Evolutionary conservation across 2,797 vertebrate species (phyloP).

Genomic region (Helostoma temminkii): DNA sequence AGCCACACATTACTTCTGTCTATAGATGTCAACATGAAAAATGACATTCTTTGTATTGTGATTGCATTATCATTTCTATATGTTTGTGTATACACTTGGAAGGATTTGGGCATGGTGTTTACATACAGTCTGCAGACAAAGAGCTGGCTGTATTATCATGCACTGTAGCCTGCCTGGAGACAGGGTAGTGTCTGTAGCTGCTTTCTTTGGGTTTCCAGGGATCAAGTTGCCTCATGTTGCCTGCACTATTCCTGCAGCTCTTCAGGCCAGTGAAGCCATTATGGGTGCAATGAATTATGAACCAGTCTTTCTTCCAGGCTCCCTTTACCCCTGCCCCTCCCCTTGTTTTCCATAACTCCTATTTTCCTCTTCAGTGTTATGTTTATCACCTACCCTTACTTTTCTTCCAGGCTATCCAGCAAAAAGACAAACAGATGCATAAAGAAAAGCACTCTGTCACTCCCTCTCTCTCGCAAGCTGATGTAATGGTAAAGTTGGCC

Average conservation of each 20-base stretch:
- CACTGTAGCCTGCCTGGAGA: conserved; percentile 73
- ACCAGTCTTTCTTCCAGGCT: conserved; percentile 64
- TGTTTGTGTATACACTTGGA: conserved; percentile 21
- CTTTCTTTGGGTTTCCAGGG: conserved; percentile 78
- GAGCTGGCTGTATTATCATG: conserved; percentile 58
- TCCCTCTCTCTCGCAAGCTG: conserved; percentile 27
- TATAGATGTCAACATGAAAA: conserved; percentile 36
- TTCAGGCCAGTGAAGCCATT: conserved; percentile 76
- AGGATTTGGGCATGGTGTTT: conserved; percentile 8
- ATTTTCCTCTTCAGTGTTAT: conserved; percentile 22
- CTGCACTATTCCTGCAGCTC: conserved; percentile 62
- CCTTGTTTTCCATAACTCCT: conserved; percentile 40
- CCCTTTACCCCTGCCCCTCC: conserved; percentile 36
- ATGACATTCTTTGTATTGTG: conserved; percentile 9
- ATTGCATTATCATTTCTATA: conserved; percentile 21
- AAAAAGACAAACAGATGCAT: background rate
- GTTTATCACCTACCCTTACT: conserved; percentile 9
- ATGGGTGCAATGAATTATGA: conserved; percentile 82
- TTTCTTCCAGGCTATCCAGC: background rate
- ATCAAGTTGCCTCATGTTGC: conserved; percentile 74
- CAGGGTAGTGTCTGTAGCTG: conserved; percentile 67
- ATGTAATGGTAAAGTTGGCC: conserved; percentile 26
- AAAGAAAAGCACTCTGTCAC: conserved; percentile 14
- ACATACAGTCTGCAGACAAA: conserved; percentile 49
- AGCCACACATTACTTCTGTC: conserved; percentile 14